A percentile compares a stretch with the other conserved stretches of the same genome.
Evolutionary conservation across 2,113 vertebrate genomes (phyloP).

Genomic region (Myotis brandtii): DNA sequence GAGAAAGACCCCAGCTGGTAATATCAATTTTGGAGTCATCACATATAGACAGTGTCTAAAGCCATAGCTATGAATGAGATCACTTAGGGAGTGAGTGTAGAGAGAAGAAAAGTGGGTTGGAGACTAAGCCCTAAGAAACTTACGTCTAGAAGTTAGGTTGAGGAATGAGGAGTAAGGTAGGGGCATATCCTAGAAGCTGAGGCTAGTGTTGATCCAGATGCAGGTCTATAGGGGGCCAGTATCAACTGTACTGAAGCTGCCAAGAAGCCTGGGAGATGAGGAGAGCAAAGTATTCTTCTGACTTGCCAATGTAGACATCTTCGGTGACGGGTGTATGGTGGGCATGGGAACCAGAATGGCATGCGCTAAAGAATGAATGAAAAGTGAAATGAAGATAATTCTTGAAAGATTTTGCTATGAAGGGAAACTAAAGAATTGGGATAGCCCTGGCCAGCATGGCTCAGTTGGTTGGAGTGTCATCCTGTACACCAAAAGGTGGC

Average conservation of each 20-base stretch:
- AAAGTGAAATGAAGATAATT: background rate
- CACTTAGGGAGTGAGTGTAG: background rate
- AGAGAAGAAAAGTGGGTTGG: background rate
- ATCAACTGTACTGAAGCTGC: background rate
- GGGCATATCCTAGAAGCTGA: background rate
- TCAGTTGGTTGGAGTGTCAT: background rate
- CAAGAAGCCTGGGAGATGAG: background rate
- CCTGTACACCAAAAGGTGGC: background rate
- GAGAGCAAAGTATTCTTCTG: background rate
- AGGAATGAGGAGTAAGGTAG: rapidly evolving
- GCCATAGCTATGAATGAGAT: background rate
- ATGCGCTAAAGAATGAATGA: background rate
- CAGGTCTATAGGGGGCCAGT: background rate
- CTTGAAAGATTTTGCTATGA: background rate
- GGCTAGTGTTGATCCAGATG: background rate
- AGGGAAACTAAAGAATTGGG: background rate
- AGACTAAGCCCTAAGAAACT: background rate
- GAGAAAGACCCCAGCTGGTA: background rate
- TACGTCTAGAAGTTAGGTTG: too few relatives aligned
- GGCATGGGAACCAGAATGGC: background rate
- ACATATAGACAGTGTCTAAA: too few relatives aligned
- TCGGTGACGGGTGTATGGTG: background rate
- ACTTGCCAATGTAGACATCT: background rate
- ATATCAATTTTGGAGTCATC: background rate
- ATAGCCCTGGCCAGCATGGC: background rate